A percentile compares a stretch with the other conserved stretches of the same genome.
Evolutionary conservation across 2,888 invertebrate species (phyloP).

Genomic region (Oligia strigilis): DNA sequence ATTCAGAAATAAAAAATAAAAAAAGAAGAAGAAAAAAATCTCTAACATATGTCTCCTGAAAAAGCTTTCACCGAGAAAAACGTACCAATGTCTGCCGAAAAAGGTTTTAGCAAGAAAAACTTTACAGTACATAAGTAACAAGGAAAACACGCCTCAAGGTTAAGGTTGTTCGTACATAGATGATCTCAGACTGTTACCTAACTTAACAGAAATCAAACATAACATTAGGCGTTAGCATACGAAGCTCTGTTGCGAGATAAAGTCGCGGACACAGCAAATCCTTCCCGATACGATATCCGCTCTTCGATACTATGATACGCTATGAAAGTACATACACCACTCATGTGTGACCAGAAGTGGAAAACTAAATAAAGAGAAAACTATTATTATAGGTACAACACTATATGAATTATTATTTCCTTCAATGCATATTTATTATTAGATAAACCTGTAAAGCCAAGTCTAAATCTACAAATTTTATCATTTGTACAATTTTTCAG

Average conservation of each 20-base stretch:
- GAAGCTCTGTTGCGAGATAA: constrained; percentile 42
- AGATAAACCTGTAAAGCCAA: background rate
- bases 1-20: no score
- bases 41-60: background rate
- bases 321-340: background rate
- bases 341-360: constrained; percentile 14
- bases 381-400: background rate
- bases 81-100: background rate
- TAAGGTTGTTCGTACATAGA: background rate
- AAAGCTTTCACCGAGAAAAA: background rate
- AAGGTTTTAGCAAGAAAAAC: background rate
- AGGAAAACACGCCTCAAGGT: background rate
- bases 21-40: background rate
- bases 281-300: constrained; percentile 77
- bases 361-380: background rate
- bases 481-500: no score
- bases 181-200: background rate
- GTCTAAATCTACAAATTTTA: background rate
- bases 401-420: background rate
- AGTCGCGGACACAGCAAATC: constrained; percentile 79
- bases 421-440: background rate
- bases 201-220: background rate
- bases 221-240: background rate
- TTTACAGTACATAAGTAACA: background rate
- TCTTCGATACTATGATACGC: constrained; percentile 2